Base-by-base conservation (phyloP, 2,113 vertebrate species). In the Phrynosoma blainvillii region DNA sequence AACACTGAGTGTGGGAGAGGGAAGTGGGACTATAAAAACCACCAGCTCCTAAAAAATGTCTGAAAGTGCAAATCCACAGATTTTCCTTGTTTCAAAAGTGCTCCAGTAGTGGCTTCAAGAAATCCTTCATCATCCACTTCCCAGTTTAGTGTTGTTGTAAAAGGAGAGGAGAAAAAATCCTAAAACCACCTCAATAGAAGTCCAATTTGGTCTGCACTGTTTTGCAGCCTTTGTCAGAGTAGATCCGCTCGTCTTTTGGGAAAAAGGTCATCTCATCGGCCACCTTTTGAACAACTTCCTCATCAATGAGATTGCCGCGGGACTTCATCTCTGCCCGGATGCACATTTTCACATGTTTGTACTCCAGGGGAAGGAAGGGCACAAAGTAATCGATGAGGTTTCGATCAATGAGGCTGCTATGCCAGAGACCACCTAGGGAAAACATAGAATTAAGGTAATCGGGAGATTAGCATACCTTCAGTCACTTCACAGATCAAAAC, bases 321-420 rank as follows among this genome's bases (percentile, higher is more conserved):
- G 95, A 95, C 23, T 1, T 62, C 96, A 99, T 98, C 91, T 98
- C 98, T 0, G 98, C 97, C 91, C 96, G 82, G 66, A 96, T 90
- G 0, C 99, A 99, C 97, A 98, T 97, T 86, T 98, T 95, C 40
- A 99, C 96, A 0, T 99, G 99, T 47, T 52, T 92, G 91, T 97
- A 97, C 93, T 99, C 99, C 97, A 99, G 94, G 8, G 99, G 99
- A 82, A 99, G 97, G 84, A 99, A 98, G 2, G 98, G 99, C n/a
- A 99, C 92, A 1, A 98, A 99, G 95, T 98, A 98, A 92, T 99
- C 99, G 62, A 99, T 97, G 92, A 99, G 96, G 95, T 98, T 98
- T 92, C 96, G 98, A 93, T 98, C 98, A 0, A 99, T 99, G 86
- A 99, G 95, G 77, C 96, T 97, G 2, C 98, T 98, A 93, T 95